Evolutionary conservation across 2,888 invertebrate species (phyloP).

Genomic region (Leuctra nigra): DNA sequence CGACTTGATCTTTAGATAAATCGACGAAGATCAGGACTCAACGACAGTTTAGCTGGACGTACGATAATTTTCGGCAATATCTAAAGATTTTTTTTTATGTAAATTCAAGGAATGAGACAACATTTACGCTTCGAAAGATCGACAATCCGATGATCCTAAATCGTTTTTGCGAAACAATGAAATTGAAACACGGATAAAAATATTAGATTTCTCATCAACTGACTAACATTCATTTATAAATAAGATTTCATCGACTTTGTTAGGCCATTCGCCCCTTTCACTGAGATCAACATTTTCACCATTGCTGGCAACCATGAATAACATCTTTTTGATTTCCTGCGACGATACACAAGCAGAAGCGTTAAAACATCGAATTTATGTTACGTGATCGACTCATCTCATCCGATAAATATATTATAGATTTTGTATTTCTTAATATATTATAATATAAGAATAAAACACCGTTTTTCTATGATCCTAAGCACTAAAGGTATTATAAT

Average conservation of each 20-base stretch:
- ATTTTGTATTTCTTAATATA: neutral
- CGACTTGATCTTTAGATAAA: neutral
- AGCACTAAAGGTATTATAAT: no score
- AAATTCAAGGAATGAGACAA: slow-evolving; percentile 27
- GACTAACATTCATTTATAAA: neutral
- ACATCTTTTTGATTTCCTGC: neutral
- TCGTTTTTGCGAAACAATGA: neutral
- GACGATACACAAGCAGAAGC: neutral
- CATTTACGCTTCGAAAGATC: slow-evolving; percentile 31
- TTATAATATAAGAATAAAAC: slow-evolving; percentile 2
- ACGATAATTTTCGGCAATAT: slow-evolving; percentile 24
- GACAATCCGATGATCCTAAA: neutral
- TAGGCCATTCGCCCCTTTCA: neutral
- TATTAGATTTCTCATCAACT: neutral
- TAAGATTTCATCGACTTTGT: neutral
- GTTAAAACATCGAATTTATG: no score
- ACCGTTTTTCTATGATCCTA: no score
- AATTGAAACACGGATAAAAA: neutral
- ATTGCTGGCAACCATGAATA: neutral
- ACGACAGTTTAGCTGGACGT: slow-evolving; percentile 20
- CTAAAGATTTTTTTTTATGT: neutral
- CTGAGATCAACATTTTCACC: neutral
- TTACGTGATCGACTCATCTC: slow-evolving; percentile 26
- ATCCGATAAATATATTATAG: slow-evolving; percentile 21
- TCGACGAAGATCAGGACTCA: neutral